Evolutionary conservation across 2,888 invertebrate genomes (phyloP).

Genomic region (Cheilosia variabilis): DNA sequence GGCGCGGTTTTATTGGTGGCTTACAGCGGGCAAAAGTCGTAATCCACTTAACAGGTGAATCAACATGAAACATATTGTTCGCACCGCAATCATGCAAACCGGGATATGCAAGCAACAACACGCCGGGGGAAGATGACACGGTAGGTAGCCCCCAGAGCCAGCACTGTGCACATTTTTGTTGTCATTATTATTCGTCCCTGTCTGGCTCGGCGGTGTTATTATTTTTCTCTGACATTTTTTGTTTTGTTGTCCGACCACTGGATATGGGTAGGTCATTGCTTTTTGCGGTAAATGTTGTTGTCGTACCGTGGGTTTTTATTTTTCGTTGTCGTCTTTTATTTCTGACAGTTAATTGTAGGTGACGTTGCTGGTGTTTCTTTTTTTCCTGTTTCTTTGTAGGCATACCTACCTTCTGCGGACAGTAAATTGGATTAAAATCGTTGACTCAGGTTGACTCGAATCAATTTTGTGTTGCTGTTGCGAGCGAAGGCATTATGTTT

Average conservation of each 20-base stretch:
- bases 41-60: constrained; percentile 71
- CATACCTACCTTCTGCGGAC: constrained; percentile 24
- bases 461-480: constrained; percentile 21
- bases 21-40: constrained; percentile 54
- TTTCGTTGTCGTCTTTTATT: constrained; percentile 13
- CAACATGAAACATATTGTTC: constrained; percentile 35
- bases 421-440: constrained; percentile 70
- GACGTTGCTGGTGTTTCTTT: constrained; percentile 14
- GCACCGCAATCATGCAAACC: not conserved
- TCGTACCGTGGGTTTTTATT: constrained; percentile 25
- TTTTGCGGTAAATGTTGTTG: constrained; percentile 57
- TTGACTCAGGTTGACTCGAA: constrained; percentile 67
- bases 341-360: constrained; percentile 57
- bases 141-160: constrained; percentile 35
- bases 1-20: constrained; percentile 30
- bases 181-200: constrained; percentile 47
- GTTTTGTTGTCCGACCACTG: constrained; percentile 1
- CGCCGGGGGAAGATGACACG: constrained; percentile 37
- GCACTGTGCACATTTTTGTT: constrained; percentile 53
- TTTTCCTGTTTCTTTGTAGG: not conserved
- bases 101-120: too few relatives aligned
- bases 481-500: constrained; percentile 51
- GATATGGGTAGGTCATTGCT: constrained; percentile 69
- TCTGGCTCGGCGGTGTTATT: constrained; percentile 22
- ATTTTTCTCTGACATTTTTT: constrained; percentile 19